phyloP scores from a whole-genome alignment of 2,113 vertebrate genomes.

The Gorsachius goisagi region DNA sequence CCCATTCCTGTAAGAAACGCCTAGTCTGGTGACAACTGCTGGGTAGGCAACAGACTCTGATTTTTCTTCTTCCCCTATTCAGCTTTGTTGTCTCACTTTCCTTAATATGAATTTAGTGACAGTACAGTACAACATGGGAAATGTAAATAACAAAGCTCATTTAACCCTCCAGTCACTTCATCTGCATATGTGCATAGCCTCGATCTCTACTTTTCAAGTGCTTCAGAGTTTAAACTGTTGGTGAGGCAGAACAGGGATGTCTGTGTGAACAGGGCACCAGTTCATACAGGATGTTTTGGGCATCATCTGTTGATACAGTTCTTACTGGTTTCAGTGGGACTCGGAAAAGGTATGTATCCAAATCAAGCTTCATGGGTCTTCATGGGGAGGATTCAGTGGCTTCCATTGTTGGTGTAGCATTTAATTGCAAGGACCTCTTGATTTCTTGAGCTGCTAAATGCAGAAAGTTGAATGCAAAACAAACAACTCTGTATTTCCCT shows the following conservation, averaged over 20 bases:
- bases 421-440: neutral
- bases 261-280: neutral
- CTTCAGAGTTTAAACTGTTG: neutral
- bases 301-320: neutral
- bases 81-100: neutral
- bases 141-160: neutral
- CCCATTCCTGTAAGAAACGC: neutral
- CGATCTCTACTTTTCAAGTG: neutral
- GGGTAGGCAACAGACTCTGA: neutral
- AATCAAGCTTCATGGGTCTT: neutral
- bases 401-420: neutral
- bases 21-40: neutral
- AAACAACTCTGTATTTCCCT: neutral
- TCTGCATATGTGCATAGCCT: neutral
- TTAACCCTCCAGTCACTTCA: neutral
- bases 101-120: neutral
- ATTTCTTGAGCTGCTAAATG: neutral
- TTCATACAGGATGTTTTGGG: neutral
- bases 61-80: neutral
- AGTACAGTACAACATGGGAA: neutral
- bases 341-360: neutral
- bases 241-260: accelerated
- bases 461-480: neutral
- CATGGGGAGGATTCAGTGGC: neutral
- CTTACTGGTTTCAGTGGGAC: neutral